Percentiles rank a stretch among this genome's conserved stretches.
phyloP scores from a whole-genome alignment of 2,113 vertebrate genomes.

The Poecile atricapillus region DNA sequence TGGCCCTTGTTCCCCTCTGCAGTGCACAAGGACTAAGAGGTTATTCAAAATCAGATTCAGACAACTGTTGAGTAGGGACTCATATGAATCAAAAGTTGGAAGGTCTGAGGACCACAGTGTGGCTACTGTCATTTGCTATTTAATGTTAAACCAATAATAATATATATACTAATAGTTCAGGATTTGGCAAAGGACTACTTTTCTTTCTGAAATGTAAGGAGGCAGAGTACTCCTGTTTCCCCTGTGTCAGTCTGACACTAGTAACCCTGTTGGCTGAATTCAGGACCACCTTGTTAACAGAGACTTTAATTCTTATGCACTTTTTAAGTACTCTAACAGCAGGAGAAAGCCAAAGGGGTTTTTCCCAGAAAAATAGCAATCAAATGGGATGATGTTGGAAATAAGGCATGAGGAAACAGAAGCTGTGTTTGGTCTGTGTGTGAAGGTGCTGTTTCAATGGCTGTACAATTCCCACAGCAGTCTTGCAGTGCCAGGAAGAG shows the following conservation, averaged over 20 bases:
- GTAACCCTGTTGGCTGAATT: not conserved
- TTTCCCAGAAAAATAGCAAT: slow-evolving; percentile 23
- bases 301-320: not conserved
- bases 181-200: not conserved
- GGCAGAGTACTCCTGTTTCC: not conserved
- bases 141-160: not conserved
- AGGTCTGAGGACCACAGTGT: not conserved
- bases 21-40: not conserved
- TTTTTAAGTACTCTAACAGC: not conserved
- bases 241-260: not conserved
- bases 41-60: not conserved
- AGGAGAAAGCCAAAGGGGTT: not conserved
- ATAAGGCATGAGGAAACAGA: slow-evolving; percentile 25
- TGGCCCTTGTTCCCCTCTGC: not conserved
- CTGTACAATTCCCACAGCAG: slow-evolving; percentile 1
- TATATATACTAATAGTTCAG: not conserved
- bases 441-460: not conserved
- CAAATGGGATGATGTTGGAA: not conserved
- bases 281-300: not conserved
- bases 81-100: not conserved
- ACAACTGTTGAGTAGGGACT: not conserved
- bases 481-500: not conserved
- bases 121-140: not conserved
- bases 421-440: not conserved
- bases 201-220: not conserved